Conservation (phyloP, 2,797 vertebrate genomes). For the Sylvilagus floridanus region DNA sequence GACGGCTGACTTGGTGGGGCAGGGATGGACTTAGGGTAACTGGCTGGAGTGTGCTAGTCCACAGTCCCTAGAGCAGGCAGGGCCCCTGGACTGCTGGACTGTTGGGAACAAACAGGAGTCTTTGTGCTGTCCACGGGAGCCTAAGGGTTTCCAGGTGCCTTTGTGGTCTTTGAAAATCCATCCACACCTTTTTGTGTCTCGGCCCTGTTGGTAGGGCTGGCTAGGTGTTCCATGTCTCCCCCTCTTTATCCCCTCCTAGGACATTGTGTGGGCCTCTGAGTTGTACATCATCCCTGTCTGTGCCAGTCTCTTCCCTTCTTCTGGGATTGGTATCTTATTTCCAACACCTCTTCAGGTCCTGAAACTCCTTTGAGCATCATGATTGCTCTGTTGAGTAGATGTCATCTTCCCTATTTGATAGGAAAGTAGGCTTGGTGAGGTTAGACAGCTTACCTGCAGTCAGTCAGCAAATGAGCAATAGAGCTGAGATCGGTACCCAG, state of each 20-base stretch:
- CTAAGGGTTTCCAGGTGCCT: slow-evolving; percentile 48
- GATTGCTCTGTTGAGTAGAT: slow-evolving; percentile 14
- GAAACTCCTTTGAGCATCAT: slow-evolving; percentile 6
- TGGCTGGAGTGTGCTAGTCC: not conserved
- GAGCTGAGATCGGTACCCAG: slow-evolving; percentile 23
- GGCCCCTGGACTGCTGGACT: not conserved
- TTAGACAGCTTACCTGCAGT: not conserved
- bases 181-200: slow-evolving; percentile 7
- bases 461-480: not conserved
- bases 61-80: slow-evolving; percentile 29
- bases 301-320: slow-evolving; percentile 1
- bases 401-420: not conserved
- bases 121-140: slow-evolving; percentile 54
- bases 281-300: not conserved
- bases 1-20: not conserved
- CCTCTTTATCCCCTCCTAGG: not conserved
- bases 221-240: slow-evolving; percentile 26
- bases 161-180: slow-evolving; percentile 62
- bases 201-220: not conserved
- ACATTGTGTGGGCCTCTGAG: not conserved
- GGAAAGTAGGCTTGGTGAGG: slow-evolving; percentile 44
- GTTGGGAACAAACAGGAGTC: slow-evolving; percentile 30
- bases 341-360: slow-evolving; percentile 20
- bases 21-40: slow-evolving; percentile 10
- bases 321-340: not conserved